Evolutionary conservation across 2,888 invertebrate species (phyloP).

Genomic region (Melanostoma scalare): DNA sequence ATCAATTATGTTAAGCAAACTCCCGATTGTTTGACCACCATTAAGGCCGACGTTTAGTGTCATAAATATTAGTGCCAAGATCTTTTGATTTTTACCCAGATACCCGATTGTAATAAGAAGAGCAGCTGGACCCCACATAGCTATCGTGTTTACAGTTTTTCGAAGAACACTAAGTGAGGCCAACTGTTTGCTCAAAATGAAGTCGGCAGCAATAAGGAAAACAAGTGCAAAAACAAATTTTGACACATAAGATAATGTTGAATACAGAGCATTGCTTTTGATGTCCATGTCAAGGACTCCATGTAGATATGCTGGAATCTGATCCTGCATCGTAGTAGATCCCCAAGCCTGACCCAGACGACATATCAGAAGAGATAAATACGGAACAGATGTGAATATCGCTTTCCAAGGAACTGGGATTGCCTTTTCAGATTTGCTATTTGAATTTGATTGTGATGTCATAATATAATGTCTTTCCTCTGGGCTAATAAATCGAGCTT

Average conservation of each 20-base stretch:
- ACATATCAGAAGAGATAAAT: conserved; percentile 84
- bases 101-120: conserved; percentile 83
- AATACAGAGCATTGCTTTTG: conserved; percentile 82
- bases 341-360: conserved; percentile 85
- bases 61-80: conserved; percentile 83
- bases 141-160: conserved; percentile 77
- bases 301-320: conserved; percentile 86
- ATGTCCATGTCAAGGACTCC: conserved; percentile 85
- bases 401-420: conserved; percentile 85
- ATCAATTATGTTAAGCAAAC: conserved; percentile 84
- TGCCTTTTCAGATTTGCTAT: conserved; percentile 74
- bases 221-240: conserved; percentile 82
- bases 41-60: conserved; percentile 83
- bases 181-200: conserved; percentile 79
- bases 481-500: conserved; percentile 83
- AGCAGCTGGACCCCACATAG: conserved; percentile 83
- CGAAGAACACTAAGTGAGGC: conserved; percentile 79
- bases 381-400: conserved; percentile 86
- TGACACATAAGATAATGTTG: conserved; percentile 83
- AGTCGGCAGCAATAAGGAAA: conserved; percentile 82
- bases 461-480: conserved; percentile 84
- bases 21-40: conserved; percentile 82
- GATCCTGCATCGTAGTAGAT: conserved; percentile 86
- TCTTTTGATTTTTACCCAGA: conserved; percentile 79
- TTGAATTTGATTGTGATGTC: conserved; percentile 21